These are phyloP conservation scores for Paracentrotus lividus DNA, from an alignment of 53 echinoderm and acorn worm genomes.

Conservation along the genomic window DNA sequence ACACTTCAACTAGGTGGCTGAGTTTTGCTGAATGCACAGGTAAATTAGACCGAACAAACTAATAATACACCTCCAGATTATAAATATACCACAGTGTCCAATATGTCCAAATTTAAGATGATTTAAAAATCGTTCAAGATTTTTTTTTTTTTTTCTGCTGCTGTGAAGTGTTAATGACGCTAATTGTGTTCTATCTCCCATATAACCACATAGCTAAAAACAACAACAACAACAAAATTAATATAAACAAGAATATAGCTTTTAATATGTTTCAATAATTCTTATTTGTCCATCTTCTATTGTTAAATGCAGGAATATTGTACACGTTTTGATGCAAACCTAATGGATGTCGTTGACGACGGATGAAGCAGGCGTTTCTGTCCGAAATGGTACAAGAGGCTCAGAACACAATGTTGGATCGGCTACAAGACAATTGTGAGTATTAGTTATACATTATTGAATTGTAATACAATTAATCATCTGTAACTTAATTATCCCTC, in stretches of 20 bases:
- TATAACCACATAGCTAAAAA: too few species aligned
- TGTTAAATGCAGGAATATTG: slow-evolving; percentile 72
- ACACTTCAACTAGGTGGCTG: slow-evolving; percentile 31
- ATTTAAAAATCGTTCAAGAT: too few species aligned
- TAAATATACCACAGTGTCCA: too few species aligned
- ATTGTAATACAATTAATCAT: too few species aligned
- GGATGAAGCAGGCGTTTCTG: slow-evolving; percentile 55
- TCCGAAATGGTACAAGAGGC: slow-evolving; percentile 24
- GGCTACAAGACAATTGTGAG: slow-evolving; percentile 56
- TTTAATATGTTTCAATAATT: too few species aligned
- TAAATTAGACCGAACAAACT: neutral
- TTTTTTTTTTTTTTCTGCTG: neutral
- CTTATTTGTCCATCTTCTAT: too few species aligned
- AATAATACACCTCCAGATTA: too few species aligned
- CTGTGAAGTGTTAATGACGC: neutral
- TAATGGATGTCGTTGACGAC: slow-evolving; percentile 55
- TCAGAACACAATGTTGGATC: slow-evolving; percentile 67
- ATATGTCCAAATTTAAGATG: too few species aligned
- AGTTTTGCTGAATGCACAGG: slow-evolving; percentile 80
- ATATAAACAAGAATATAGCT: too few species aligned
- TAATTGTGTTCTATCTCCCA: too few species aligned
- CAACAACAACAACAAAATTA: too few species aligned
- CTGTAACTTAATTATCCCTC: too few species aligned
- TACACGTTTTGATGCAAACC: slow-evolving; percentile 68
- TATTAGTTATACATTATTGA: neutral